A percentile compares a stretch with the other conserved stretches of the same genome.
Evolutionary conservation across 2,888 invertebrate genomes (phyloP).

Genomic region (Ethmia dodecea): DNA sequence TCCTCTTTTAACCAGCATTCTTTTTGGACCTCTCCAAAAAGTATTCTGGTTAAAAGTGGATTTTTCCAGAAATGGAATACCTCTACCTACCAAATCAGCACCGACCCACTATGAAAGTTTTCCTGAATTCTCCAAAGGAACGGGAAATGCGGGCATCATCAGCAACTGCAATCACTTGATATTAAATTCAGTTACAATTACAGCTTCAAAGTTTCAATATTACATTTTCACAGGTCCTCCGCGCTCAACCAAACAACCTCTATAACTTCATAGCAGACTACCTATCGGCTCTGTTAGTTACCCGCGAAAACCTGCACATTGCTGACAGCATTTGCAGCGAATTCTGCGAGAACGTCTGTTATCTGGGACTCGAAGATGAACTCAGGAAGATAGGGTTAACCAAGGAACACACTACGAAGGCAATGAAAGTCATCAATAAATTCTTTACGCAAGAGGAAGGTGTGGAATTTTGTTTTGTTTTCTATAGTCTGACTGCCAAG

Average conservation of each 20-base stretch:
- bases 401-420: conserved; percentile 27
- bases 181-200: no score
- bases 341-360: conserved; percentile 30
- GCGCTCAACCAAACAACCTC: conserved; percentile 80
- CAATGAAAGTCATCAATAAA: conserved; percentile 31
- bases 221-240: conserved; percentile 73
- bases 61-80: not conserved
- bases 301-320: conserved; percentile 75
- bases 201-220: no score
- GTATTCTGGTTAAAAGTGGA: no score
- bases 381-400: conserved; percentile 35
- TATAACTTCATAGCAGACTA: conserved; percentile 84
- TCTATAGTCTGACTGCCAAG: no score
- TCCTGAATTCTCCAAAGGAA: no score
- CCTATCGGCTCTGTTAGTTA: conserved; percentile 79
- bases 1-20: no score
- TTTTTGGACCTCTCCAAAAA: no score
- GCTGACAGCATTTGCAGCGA: conserved; percentile 38
- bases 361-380: conserved; percentile 36
- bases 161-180: no score
- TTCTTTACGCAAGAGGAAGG: conserved; percentile 35
- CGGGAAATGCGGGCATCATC: no score
- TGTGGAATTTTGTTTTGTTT: no score
- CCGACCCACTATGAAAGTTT: no score
- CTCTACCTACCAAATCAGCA: not conserved